Evolutionary conservation across 2,113 vertebrate species (phyloP).

Genomic region (Takifugu flavidus): DNA sequence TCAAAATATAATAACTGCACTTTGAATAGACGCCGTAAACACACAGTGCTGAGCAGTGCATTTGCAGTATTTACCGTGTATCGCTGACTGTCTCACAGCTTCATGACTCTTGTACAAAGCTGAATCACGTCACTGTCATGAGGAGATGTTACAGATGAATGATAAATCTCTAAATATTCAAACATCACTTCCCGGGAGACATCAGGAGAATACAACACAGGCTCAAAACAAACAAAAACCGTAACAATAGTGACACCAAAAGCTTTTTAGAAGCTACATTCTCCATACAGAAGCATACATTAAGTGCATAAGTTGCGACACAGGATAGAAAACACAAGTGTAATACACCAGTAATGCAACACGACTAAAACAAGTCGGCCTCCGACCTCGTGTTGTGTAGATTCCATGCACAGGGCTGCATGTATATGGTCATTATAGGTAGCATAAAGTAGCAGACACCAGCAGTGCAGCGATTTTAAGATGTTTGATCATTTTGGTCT

Average conservation of each 20-base stretch:
- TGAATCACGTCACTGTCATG: background rate
- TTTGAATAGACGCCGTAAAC: background rate
- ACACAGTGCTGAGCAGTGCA: background rate
- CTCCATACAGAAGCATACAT: slow-evolving; percentile 61
- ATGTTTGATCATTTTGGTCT: slow-evolving; percentile 13
- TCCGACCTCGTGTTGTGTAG: slow-evolving; percentile 12
- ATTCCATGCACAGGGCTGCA: slow-evolving; percentile 16
- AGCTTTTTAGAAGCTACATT: slow-evolving; percentile 64
- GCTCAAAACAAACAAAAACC: slow-evolving; percentile 33
- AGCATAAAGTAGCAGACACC: slow-evolving; percentile 17
- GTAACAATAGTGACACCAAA: slow-evolving; percentile 51
- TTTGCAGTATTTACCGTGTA: background rate
- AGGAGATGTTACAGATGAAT: slow-evolving; percentile 1
- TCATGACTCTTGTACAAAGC: background rate
- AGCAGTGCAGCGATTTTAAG: slow-evolving; percentile 14
- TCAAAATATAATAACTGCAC: background rate
- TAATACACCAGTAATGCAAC: slow-evolving; percentile 16
- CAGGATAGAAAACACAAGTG: slow-evolving; percentile 42
- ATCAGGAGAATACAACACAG: slow-evolving; percentile 26
- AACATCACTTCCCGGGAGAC: slow-evolving; percentile 28
- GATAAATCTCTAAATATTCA: slow-evolving; percentile 30
- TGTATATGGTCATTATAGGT: slow-evolving; percentile 4
- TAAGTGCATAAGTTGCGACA: slow-evolving; percentile 53
- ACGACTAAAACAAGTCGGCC: slow-evolving; percentile 15
- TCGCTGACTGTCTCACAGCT: background rate